These are phyloP conservation scores for Cliona cf. orientalis DNA, from an alignment of 37 sponge, comb jelly and placozoan species.

Conservation along the genomic window DNA sequence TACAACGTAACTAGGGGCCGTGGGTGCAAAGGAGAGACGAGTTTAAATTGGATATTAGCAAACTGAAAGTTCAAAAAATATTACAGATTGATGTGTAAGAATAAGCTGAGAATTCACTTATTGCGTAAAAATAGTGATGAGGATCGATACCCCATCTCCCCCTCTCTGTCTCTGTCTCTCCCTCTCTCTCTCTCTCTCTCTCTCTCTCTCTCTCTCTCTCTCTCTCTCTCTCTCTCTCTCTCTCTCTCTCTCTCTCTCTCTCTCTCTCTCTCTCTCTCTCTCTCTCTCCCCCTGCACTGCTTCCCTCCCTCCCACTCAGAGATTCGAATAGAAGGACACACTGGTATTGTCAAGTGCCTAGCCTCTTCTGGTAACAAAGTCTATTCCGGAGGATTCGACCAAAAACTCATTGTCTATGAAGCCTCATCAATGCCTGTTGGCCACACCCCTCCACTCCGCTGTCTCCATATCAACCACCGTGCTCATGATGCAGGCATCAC, in stretches of 20 bases:
- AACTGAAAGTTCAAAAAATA: too few species aligned
- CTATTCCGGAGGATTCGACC: conserved; percentile 54
- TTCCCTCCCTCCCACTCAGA: conserved; percentile 17
- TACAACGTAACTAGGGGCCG: too few species aligned
- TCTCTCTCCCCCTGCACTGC: conserved; percentile 21
- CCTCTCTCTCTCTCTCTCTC: too few species aligned
- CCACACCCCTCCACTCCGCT: conserved; percentile 23
- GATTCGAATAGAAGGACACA: conserved; percentile 18
- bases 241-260: conserved; percentile 9
- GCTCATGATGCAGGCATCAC: conserved; percentile 88
- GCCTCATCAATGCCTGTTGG: conserved; percentile 29
- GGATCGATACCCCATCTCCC: too few species aligned
- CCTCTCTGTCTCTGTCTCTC: too few species aligned
- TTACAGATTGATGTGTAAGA: too few species aligned
- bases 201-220: too few species aligned
- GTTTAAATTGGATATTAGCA: too few species aligned
- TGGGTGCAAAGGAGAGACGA: too few species aligned
- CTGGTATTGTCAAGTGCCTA: conserved; percentile 52
- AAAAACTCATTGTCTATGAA: conserved; percentile 37
- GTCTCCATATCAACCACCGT: background rate
- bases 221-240: too few species aligned
- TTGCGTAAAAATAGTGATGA: too few species aligned
- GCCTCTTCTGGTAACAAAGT: conserved; percentile 34
- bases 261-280: conserved; percentile 14
- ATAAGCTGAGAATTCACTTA: too few species aligned